A percentile compares a stretch with the other conserved stretches of the same genome.
These are phyloP conservation scores for Porites lobata DNA, from an alignment of 92 coral and sea anemone species.

Conservation along the genomic window DNA sequence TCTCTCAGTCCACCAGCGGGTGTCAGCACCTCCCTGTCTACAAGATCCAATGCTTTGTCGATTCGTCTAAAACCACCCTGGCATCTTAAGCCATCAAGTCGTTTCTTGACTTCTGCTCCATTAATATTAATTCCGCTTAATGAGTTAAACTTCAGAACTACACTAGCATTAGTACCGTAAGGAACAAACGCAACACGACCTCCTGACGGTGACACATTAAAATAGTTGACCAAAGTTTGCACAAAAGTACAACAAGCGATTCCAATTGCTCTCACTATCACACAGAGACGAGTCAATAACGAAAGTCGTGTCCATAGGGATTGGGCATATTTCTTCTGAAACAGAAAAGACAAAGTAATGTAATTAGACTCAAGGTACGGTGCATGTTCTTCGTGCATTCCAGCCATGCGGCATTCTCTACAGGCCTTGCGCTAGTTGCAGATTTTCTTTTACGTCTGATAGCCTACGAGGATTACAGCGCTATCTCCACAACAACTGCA, in stretches of 20 bases:
- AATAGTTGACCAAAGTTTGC: conserved; percentile 63
- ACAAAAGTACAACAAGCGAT: conserved; percentile 72
- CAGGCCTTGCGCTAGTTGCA: no score
- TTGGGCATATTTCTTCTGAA: conserved; percentile 31
- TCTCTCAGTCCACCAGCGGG: conserved; percentile 55
- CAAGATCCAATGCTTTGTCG: conserved; percentile 76
- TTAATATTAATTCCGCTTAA: conserved; percentile 67
- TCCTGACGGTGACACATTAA: conserved; percentile 69
- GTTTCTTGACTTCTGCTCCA: conserved; percentile 68
- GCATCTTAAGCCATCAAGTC: conserved; percentile 67
- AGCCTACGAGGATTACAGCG: no score
- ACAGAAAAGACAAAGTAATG: no score
- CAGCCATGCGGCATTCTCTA: no score
- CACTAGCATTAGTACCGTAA: conserved; percentile 58
- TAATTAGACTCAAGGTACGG: no score
- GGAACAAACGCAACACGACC: conserved; percentile 75
- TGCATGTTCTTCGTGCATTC: no score
- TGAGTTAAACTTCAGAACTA: conserved; percentile 75
- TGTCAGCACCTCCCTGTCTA: conserved; percentile 77
- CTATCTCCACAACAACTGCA: no score
- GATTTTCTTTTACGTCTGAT: no score
- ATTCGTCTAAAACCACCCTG: conserved; percentile 73
- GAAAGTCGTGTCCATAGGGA: conserved; percentile 78
- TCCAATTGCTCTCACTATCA: conserved; percentile 74
- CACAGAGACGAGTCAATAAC: conserved; percentile 83